These are phyloP conservation scores for Pygathrix nemaeus DNA, from an alignment of 2,113 vertebrate species.

Conservation along the genomic window DNA sequence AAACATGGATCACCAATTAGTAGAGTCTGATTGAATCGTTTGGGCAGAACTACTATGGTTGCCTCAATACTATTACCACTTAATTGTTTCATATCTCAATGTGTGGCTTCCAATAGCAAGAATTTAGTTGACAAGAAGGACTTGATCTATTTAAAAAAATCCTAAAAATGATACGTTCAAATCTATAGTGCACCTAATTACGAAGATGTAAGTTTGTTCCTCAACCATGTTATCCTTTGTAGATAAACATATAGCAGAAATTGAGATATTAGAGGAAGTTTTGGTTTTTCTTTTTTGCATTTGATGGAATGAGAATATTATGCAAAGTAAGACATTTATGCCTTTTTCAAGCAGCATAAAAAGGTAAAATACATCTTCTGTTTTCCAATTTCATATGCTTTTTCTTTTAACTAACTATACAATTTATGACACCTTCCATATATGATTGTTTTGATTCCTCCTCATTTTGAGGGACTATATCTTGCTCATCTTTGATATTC, in stretches of 20 bases:
- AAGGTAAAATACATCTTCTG: background rate
- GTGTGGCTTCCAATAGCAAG: background rate
- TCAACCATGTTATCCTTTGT: background rate
- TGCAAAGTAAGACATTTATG: background rate
- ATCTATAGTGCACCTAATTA: background rate
- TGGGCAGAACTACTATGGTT: background rate
- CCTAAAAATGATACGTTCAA: background rate
- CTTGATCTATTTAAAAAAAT: background rate
- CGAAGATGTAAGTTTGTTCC: background rate
- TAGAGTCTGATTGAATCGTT: background rate
- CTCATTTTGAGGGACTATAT: background rate
- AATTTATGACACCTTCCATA: background rate
- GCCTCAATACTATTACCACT: background rate
- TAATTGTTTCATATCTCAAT: background rate
- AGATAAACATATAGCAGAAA: background rate
- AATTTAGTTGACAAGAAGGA: background rate
- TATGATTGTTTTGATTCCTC: background rate
- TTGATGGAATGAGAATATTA: background rate
- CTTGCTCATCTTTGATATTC: background rate
- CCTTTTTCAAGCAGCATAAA: background rate
- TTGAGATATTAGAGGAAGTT: background rate
- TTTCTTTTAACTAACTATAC: background rate
- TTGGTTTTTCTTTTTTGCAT: background rate
- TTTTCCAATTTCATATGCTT: background rate
- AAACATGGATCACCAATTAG: background rate